Evolutionary conservation across 1,140 invertebrate genomes (phyloP), one percentile per base, ranked within the genome.

Genomic region (Trachymyrmex cornetzi): DNA sequence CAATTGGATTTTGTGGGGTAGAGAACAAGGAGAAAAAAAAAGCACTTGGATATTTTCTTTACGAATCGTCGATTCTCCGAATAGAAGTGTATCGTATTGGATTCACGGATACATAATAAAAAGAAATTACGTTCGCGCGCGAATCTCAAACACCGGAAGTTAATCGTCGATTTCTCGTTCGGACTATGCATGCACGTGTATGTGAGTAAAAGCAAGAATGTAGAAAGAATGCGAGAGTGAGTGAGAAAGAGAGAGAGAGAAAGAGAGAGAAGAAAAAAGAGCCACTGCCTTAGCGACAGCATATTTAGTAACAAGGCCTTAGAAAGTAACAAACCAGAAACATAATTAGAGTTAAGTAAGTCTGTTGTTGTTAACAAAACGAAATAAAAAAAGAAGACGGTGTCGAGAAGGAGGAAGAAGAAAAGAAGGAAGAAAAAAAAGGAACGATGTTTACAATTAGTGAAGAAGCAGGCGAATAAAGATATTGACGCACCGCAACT

Each of bases 251-350:
- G 50, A 27, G 55, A 81, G 38, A 64, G 50, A 16, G 50, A 69
- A 44, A 66, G 55, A 80, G 53, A 19, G 59, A 59, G 57, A 64
- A 50, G 30, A 50, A 87, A 89, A 80, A 90, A 91, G 89, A 91
- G 89, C 87, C 92, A 92, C 92, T 93, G 91, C 92, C 91, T 92
- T 93, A 92, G 91, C 88, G 87, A 93, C 87, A 90, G 88, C 88
- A 71, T 86, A 75, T 80, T 38, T 91, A 91, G 86, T 30, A 91
- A 91, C 90, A 93, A 92, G 91, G 91, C 91, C 91, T 93, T 93
- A 93, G 92, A 91, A 92, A 90, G 88, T 93, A 93, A 93, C 87
- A 93, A 92, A 92, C 63, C 85, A 92, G 92, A 93, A 93, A 93
- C 92, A 93, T 92, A 93, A 91, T 85, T 93, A 93, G 91, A 79